Evolutionary conservation across 2,888 invertebrate genomes (phyloP).

Genomic region (Drosophila histrio): DNA sequence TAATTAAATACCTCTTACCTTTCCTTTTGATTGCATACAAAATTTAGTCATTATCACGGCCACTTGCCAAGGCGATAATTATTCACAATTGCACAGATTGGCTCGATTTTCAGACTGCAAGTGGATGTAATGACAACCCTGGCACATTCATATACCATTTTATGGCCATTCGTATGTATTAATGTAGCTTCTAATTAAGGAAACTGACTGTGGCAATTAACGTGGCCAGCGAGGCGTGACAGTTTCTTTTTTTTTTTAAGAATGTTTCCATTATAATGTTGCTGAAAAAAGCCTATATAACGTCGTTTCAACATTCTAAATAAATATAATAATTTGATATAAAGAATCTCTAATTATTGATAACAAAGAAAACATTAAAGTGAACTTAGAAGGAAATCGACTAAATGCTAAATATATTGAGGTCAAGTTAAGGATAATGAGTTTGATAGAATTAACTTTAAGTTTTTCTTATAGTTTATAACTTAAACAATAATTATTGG

Average conservation of each 20-base stretch:
- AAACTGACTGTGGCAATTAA: not conserved
- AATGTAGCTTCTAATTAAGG: not conserved
- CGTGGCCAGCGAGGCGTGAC: not conserved
- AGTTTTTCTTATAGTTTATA: not conserved
- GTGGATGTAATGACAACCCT: slow-evolving; percentile 44
- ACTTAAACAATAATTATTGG: not conserved
- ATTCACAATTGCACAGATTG: slow-evolving; percentile 51
- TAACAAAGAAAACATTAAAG: too few relatives aligned
- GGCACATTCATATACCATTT: slow-evolving; percentile 48
- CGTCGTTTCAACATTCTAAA: not conserved
- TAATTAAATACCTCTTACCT: slow-evolving; percentile 61
- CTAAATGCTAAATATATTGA: not conserved
- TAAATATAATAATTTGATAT: not conserved
- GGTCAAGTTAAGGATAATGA: not conserved
- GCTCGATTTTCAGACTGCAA: slow-evolving; percentile 42
- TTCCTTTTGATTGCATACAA: slow-evolving; percentile 15
- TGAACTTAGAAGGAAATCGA: too few relatives aligned
- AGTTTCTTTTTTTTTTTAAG: not conserved
- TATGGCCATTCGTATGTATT: slow-evolving; percentile 33
- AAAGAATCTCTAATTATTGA: not conserved
- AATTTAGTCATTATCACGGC: slow-evolving; percentile 65
- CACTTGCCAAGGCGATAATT: slow-evolving; percentile 60
- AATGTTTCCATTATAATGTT: not conserved
- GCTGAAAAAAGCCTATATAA: not conserved
- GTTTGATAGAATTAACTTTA: not conserved